These are phyloP conservation scores for Cordilura impudica DNA, from an alignment of 2,888 invertebrate genomes.

Conservation along the genomic window DNA sequence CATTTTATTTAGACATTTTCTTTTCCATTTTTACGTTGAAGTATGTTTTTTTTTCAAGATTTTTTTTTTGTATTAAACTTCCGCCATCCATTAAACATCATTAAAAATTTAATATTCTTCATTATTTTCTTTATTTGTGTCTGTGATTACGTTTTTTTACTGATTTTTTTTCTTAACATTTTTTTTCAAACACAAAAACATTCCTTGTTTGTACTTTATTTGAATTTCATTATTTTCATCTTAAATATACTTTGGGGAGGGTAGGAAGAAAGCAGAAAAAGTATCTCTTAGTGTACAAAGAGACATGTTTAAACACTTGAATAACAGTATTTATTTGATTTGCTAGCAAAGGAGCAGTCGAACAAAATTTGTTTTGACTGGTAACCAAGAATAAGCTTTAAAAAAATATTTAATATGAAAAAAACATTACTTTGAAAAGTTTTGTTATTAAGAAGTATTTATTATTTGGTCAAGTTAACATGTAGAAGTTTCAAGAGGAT, in stretches of 20 bases:
- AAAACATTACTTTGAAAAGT: neutral
- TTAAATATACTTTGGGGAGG: slow-evolving; percentile 12
- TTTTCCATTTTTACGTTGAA: neutral
- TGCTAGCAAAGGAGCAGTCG: slow-evolving; percentile 23
- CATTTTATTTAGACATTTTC: slow-evolving; percentile 12
- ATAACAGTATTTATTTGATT: slow-evolving; percentile 25
- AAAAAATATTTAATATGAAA: slow-evolving; percentile 7
- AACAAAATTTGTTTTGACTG: neutral
- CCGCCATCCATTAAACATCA: slow-evolving; percentile 77
- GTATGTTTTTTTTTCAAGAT: neutral
- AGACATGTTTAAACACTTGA: slow-evolving; percentile 30
- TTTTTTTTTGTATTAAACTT: slow-evolving; percentile 62
- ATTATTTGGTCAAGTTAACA: slow-evolving; percentile 42
- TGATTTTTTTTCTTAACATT: neutral
- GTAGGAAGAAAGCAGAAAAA: neutral
- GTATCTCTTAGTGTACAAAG: neutral
- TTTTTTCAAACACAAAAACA: slow-evolving; percentile 12
- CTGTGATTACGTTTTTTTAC: slow-evolving; percentile 48
- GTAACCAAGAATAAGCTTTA: neutral
- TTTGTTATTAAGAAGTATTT: slow-evolving; percentile 50
- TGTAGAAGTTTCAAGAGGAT: neutral
- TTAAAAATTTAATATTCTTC: slow-evolving; percentile 76
- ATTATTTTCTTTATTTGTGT: slow-evolving; percentile 64
- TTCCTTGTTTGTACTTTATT: slow-evolving; percentile 36
- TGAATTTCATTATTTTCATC: slow-evolving; percentile 58